Conservation (phyloP, 2,113 vertebrate genomes). For the Nannobrachium achirus region DNA sequence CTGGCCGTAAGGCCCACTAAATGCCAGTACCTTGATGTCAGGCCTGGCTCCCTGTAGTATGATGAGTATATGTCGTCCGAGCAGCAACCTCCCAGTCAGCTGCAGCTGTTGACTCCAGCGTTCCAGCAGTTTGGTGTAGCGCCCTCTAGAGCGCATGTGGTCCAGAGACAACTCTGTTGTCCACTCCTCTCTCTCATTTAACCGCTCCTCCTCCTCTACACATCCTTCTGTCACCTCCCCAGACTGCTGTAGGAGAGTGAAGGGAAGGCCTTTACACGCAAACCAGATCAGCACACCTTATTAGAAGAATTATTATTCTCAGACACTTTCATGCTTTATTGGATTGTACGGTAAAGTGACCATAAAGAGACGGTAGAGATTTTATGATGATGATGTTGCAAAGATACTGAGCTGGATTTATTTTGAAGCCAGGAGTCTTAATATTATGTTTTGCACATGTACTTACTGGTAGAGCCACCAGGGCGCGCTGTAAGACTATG, state of each 20-base stretch:
- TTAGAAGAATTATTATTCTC: no score
- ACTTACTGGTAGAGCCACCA: no score
- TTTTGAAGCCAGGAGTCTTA: no score
- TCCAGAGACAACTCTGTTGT: conserved; percentile 45
- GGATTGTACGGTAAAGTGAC: no score
- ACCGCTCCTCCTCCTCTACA: not conserved
- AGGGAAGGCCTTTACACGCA: no score
- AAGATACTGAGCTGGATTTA: no score
- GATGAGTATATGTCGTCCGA: conserved; percentile 45
- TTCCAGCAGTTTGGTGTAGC: conserved; percentile 44
- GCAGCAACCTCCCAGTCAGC: conserved; percentile 40
- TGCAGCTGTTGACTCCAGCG: conserved; percentile 57
- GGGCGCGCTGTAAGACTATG: not conserved
- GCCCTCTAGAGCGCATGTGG: conserved; percentile 50
- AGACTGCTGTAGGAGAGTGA: conserved; percentile 1
- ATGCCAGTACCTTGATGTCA: conserved; percentile 48
- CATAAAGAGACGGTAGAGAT: no score
- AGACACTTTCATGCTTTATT: no score
- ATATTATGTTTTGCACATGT: no score
- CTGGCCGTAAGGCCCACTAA: not conserved
- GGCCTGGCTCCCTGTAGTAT: conserved; percentile 46
- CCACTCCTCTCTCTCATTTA: conserved; percentile 25
- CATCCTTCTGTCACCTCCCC: conserved; percentile 20
- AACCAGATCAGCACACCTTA: no score
- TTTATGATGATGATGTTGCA: no score